Percentiles rank a stretch among this genome's conserved stretches.
These are phyloP conservation scores for Drosophila melanosoma DNA, from an alignment of 2,888 invertebrate species.

Conservation along the genomic window DNA sequence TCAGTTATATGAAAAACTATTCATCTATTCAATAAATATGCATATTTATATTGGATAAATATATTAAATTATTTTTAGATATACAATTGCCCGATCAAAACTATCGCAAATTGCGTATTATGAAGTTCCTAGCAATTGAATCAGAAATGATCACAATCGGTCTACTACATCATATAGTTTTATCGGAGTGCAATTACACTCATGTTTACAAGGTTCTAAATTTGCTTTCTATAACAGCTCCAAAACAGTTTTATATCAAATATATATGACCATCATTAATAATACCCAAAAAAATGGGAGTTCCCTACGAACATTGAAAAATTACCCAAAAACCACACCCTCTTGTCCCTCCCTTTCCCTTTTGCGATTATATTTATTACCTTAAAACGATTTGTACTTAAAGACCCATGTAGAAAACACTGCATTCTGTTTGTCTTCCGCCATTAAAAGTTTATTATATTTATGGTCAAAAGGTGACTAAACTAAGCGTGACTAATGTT, in stretches of 20 bases:
- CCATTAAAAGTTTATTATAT: conserved; percentile 1
- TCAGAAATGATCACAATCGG: background rate
- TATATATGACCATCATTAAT: background rate
- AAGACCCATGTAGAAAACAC: background rate
- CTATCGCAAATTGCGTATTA: background rate
- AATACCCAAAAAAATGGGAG: background rate
- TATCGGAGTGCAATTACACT: background rate
- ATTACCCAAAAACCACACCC: background rate
- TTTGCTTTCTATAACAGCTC: background rate
- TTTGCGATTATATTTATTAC: background rate
- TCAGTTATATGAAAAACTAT: too few relatives aligned
- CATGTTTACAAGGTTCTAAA: background rate
- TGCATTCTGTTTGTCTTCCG: background rate
- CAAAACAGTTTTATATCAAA: background rate
- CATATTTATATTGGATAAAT: background rate
- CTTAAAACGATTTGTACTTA: background rate
- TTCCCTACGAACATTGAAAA: background rate
- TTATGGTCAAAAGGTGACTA: conserved; percentile 27
- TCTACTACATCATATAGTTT: background rate
- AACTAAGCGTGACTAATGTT: conserved; percentile 38
- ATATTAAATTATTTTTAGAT: background rate
- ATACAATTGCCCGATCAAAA: background rate
- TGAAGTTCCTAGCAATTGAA: background rate
- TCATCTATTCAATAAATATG: too few relatives aligned
- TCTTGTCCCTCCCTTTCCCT: background rate